Evolutionary conservation across 2,797 vertebrate genomes (phyloP).

Genomic region (Phoebastria nigripes): DNA sequence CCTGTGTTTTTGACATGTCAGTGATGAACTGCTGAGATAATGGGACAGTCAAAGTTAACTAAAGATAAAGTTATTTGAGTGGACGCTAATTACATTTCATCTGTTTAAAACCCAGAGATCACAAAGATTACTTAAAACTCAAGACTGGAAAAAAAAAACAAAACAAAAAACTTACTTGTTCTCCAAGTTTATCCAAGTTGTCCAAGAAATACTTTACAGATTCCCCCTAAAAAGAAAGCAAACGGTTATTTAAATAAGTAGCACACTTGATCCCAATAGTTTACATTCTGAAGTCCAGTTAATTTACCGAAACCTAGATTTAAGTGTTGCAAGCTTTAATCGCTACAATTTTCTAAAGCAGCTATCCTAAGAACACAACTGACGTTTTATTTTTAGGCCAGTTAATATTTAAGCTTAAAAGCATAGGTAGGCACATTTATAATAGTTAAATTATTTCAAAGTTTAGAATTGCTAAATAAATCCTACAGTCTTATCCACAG

Average conservation of each 20-base stretch:
- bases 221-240: conserved; percentile 85
- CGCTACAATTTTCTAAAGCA: not conserved
- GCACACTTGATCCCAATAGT: not conserved
- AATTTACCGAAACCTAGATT: conserved; percentile 27
- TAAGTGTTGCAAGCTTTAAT: not conserved
- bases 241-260: conserved; percentile 34
- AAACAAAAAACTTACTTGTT: conserved; percentile 80
- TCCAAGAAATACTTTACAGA: conserved; percentile 99
- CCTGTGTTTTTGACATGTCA: not conserved
- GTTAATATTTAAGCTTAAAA: conserved; percentile 33
- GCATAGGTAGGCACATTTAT: not conserved
- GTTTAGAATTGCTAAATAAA: conserved; percentile 14
- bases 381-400: not conserved
- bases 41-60: not conserved
- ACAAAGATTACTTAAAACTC: not conserved
- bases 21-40: conserved; percentile 2
- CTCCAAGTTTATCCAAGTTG: conserved; percentile 95
- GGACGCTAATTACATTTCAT: not conserved
- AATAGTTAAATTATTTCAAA: not conserved
- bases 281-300: conserved; percentile 32
- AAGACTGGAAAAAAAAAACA: not conserved
- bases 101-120: conserved; percentile 6
- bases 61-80: not conserved
- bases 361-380: not conserved
- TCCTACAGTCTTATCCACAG: not conserved